Conservation (phyloP, 1,140 invertebrate species). For the Aphaenogaster ashmeadi region DNA sequence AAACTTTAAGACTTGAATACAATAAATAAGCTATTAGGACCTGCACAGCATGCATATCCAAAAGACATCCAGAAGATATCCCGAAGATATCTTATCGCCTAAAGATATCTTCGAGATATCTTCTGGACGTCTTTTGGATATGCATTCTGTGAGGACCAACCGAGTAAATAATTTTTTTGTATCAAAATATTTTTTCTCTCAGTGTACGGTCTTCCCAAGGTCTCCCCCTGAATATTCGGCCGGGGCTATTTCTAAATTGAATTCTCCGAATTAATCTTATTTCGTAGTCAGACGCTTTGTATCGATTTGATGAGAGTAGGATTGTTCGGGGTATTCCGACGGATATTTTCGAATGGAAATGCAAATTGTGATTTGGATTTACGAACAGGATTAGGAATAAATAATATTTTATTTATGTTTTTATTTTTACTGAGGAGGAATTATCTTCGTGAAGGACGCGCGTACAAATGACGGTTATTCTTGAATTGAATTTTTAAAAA, state of each 20-base stretch:
- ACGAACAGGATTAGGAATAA: background rate
- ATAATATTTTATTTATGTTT: background rate
- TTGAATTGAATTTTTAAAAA: background rate
- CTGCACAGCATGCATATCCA: too few relatives aligned
- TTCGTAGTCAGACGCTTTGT: background rate
- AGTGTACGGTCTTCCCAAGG: conserved; percentile 41
- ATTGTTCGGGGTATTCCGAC: background rate
- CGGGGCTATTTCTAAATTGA: background rate
- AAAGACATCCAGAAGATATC: too few relatives aligned
- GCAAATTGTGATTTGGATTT: background rate
- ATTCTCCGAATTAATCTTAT: conserved; percentile 15
- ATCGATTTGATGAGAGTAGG: conserved; percentile 4
- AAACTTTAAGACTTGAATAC: too few relatives aligned
- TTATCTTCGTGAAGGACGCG: background rate
- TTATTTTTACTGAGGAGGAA: background rate
- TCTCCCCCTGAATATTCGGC: conserved; percentile 8
- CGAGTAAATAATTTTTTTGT: too few relatives aligned
- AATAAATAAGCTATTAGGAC: too few relatives aligned
- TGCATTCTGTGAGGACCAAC: too few relatives aligned
- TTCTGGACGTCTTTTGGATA: too few relatives aligned
- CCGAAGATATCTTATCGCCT: too few relatives aligned
- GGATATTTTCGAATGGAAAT: background rate
- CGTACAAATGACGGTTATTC: background rate
- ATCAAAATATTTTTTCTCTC: too few relatives aligned
- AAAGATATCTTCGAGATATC: too few relatives aligned